These are phyloP conservation scores for Timema podura DNA, from an alignment of 2,888 invertebrate genomes.

Conservation along the genomic window DNA sequence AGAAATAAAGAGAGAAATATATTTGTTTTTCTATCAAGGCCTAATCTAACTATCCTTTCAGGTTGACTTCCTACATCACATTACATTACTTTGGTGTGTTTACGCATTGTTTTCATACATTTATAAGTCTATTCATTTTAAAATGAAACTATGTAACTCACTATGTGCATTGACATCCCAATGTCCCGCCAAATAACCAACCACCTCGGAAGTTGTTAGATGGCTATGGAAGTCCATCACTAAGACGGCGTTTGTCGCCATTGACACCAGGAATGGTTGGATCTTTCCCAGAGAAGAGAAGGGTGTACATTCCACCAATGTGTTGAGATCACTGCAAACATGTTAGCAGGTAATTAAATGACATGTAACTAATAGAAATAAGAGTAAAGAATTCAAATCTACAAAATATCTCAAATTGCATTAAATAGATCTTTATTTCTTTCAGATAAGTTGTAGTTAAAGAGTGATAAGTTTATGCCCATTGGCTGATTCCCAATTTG, in stretches of 20 bases:
- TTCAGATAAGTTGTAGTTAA: too few species aligned
- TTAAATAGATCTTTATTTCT: background rate
- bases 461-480: too few species aligned
- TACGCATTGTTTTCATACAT: too few species aligned
- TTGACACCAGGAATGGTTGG: constrained; percentile 85
- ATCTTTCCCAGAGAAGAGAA: constrained; percentile 85
- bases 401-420: background rate
- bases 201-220: constrained; percentile 88
- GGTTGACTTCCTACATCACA: too few species aligned
- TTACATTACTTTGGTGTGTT: too few species aligned
- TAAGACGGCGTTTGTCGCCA: constrained; percentile 81
- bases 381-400: constrained; percentile 11
- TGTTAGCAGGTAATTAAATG: constrained; percentile 15
- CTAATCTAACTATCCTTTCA: too few species aligned
- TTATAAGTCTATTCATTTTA: too few species aligned
- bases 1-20: too few species aligned
- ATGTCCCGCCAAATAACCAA: constrained; percentile 91
- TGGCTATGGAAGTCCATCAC: constrained; percentile 93
- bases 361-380: background rate
- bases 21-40: too few species aligned
- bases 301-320: constrained; percentile 82
- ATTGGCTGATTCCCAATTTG: too few species aligned
- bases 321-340: constrained; percentile 73
- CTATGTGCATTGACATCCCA: constrained; percentile 94
- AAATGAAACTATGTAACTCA: constrained; percentile 50